A percentile compares a stretch with the other conserved stretches of the same genome.
These are phyloP conservation scores for Colostygia pectinataria DNA, from an alignment of 2,888 invertebrate genomes.

Conservation along the genomic window DNA sequence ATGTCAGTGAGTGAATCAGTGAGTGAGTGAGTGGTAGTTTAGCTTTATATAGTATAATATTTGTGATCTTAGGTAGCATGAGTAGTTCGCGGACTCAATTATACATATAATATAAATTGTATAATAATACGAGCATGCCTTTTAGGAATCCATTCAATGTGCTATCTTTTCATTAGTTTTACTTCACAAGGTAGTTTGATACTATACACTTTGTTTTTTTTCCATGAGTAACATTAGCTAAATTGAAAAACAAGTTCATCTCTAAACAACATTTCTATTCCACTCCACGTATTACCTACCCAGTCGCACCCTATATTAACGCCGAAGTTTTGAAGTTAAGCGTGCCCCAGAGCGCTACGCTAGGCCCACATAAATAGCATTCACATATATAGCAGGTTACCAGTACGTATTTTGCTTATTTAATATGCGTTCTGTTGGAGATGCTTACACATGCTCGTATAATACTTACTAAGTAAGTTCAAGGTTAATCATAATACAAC, in stretches of 20 bases:
- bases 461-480: too few relatives aligned
- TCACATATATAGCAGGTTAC: constrained; percentile 8
- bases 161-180: background rate
- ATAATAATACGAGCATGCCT: too few relatives aligned
- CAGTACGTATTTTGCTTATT: background rate
- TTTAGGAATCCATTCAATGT: too few relatives aligned
- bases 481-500: too few relatives aligned
- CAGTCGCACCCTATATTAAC: constrained; percentile 25
- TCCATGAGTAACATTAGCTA: constrained; percentile 9
- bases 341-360: constrained; percentile 29
- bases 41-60: too few relatives aligned
- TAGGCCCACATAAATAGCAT: constrained; percentile 25
- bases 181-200: constrained; percentile 5
- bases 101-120: too few relatives aligned
- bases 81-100: too few relatives aligned
- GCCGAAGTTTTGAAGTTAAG: constrained; percentile 27
- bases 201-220: background rate
- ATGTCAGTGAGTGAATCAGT: too few relatives aligned
- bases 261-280: constrained; percentile 20
- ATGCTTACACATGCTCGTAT: too few relatives aligned
- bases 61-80: too few relatives aligned
- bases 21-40: too few relatives aligned
- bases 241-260: constrained; percentile 11
- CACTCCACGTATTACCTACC: constrained; percentile 20
- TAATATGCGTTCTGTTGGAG: too few relatives aligned